Evolutionary conservation across 2,888 invertebrate genomes (phyloP).

Genomic region (Ophioninae sp.): DNA sequence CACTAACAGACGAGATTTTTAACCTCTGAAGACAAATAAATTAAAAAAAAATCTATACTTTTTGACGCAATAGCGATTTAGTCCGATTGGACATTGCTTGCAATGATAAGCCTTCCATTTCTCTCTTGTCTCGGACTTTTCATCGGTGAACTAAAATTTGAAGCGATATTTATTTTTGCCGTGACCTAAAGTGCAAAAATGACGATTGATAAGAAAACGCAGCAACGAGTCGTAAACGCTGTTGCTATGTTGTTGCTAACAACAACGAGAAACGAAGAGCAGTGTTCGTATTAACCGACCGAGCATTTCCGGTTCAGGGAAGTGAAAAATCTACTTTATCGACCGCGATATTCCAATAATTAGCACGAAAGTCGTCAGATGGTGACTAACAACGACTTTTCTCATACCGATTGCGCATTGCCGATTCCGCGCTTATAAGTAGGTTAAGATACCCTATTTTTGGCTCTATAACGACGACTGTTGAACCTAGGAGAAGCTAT

Average conservation of each 20-base stretch:
- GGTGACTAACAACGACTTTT: no score
- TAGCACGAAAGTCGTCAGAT: no score
- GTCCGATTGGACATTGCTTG: constrained; percentile 58
- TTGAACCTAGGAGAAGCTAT: no score
- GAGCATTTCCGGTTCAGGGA: no score
- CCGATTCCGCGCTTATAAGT: no score
- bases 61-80: constrained; percentile 62
- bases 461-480: no score
- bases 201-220: constrained; percentile 4
- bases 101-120: constrained; percentile 64
- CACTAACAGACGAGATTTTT: not conserved
- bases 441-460: no score
- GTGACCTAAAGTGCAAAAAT: not conserved
- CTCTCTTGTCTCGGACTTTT: constrained; percentile 1
- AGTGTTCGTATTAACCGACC: no score
- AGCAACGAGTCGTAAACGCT: not conserved
- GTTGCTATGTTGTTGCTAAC: constrained; percentile 59
- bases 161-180: not conserved
- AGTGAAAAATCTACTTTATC: no score
- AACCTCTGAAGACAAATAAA: constrained; percentile 2
- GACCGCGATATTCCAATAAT: no score
- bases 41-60: constrained; percentile 60
- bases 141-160: not conserved
- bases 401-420: no score
- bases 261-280: constrained; percentile 16